phyloP scores from a whole-genome alignment of 1,140 invertebrate genomes.

The Megalopta genalis region DNA sequence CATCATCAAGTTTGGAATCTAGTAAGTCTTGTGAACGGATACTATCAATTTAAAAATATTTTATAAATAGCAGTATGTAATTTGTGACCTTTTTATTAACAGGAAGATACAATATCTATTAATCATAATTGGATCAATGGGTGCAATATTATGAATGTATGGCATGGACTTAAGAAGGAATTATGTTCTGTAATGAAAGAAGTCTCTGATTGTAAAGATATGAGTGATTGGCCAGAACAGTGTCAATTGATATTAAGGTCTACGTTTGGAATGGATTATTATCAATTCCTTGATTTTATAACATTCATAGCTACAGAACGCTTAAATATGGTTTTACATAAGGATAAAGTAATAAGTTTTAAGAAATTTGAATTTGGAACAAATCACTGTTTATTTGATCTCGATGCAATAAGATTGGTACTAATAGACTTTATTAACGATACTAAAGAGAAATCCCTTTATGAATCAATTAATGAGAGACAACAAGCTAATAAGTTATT shows the following conservation, averaged over 20 bases:
- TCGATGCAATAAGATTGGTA: constrained; percentile 69
- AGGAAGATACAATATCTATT: constrained; percentile 96
- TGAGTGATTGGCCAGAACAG: constrained; percentile 86
- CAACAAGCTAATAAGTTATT: constrained; percentile 61
- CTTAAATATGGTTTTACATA: constrained; percentile 71
- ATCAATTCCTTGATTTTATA: constrained; percentile 86
- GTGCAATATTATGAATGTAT: constrained; percentile 90
- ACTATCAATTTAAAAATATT: constrained; percentile 2
- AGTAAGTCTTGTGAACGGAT: constrained; percentile 77
- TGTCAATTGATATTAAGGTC: constrained; percentile 91
- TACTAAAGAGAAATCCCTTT: constrained; percentile 66
- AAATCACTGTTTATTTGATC: constrained; percentile 78
- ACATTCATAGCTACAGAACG: constrained; percentile 82
- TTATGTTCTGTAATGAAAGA: constrained; percentile 88
- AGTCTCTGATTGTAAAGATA: constrained; percentile 87
- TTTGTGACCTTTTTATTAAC: constrained; percentile 50
- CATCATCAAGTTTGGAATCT: constrained; percentile 97
- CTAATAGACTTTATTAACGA: constrained; percentile 72
- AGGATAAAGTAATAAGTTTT: constrained; percentile 64
- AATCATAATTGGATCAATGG: constrained; percentile 99
- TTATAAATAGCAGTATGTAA: constrained; percentile 2
- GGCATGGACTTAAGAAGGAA: constrained; percentile 84
- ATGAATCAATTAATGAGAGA: constrained; percentile 63
- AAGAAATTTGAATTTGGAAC: constrained; percentile 70
- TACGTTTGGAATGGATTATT: constrained; percentile 90